These are phyloP conservation scores for Echinometra lucunter DNA, from an alignment of 53 echinoderm and acorn worm genomes.

Conservation along the genomic window DNA sequence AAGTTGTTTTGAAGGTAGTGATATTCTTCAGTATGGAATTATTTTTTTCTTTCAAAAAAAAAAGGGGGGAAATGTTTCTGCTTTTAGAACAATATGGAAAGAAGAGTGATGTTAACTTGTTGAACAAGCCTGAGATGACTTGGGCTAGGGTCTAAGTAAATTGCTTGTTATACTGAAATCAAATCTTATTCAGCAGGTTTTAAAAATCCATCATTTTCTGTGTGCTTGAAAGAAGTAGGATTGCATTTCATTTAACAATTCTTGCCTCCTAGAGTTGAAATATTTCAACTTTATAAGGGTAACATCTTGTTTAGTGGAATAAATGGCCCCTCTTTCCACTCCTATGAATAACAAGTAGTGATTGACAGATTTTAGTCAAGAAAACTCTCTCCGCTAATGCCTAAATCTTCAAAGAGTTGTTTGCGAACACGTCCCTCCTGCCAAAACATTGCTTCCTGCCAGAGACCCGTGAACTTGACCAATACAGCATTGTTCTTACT, in stretches of 20 bases:
- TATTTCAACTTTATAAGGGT: not conserved
- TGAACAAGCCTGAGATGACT: no score
- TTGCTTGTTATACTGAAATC: no score
- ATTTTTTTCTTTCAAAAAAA: not conserved
- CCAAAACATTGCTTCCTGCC: constrained; percentile 56
- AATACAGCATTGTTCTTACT: not conserved
- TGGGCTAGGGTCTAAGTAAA: no score
- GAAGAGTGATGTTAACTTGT: not conserved
- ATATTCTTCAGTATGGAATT: not conserved
- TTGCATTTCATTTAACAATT: not conserved
- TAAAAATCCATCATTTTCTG: not conserved
- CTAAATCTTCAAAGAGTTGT: constrained; percentile 63
- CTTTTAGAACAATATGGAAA: not conserved
- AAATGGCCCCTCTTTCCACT: not conserved
- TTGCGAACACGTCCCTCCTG: constrained; percentile 56
- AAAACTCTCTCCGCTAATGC: constrained; percentile 61
- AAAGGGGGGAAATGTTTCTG: not conserved
- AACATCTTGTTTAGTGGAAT: not conserved
- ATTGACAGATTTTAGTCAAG: constrained; percentile 22
- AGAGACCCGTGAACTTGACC: constrained; percentile 25
- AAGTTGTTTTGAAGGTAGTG: not conserved
- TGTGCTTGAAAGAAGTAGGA: not conserved
- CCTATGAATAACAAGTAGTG: constrained; percentile 21
- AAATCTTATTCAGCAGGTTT: no score
- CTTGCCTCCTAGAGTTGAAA: not conserved